These are phyloP conservation scores for Mormoops blainvillei DNA, from an alignment of 2,113 vertebrate species.

Conservation along the genomic window DNA sequence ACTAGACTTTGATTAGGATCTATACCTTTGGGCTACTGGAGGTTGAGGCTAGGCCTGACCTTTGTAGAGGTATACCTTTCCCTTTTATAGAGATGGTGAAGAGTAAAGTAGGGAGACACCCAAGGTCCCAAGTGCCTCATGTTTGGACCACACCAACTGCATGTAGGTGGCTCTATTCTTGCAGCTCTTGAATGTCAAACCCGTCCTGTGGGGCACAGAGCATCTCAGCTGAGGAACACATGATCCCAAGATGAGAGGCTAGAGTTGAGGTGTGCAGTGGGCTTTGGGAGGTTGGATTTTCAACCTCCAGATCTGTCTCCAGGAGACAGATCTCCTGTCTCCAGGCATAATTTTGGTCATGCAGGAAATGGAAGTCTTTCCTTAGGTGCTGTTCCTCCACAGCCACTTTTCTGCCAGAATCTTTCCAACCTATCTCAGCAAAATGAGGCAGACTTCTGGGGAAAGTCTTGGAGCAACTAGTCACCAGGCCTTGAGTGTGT, in stretches of 20 bases:
- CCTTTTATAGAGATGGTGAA: background rate
- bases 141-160: background rate
- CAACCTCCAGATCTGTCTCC: no score
- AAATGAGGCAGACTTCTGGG: background rate
- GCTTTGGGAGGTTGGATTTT: background rate
- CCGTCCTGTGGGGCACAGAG: background rate
- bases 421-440: slow-evolving; percentile 9
- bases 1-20: background rate
- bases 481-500: background rate
- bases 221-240: background rate
- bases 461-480: background rate
- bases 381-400: background rate
- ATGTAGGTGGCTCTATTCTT: background rate
- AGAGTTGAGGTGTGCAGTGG: background rate
- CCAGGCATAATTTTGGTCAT: background rate
- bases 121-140: background rate
- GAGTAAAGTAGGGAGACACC: background rate
- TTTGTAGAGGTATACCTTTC: background rate
- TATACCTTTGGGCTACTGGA: background rate
- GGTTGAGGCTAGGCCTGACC: background rate
- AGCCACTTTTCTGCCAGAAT: background rate
- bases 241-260: background rate
- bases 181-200: background rate
- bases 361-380: background rate
- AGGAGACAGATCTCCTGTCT: background rate